A percentile compares a stretch with the other conserved stretches of the same genome.
Evolutionary conservation across 1,140 invertebrate species (phyloP).

Genomic region (Nasonia longicornis): DNA sequence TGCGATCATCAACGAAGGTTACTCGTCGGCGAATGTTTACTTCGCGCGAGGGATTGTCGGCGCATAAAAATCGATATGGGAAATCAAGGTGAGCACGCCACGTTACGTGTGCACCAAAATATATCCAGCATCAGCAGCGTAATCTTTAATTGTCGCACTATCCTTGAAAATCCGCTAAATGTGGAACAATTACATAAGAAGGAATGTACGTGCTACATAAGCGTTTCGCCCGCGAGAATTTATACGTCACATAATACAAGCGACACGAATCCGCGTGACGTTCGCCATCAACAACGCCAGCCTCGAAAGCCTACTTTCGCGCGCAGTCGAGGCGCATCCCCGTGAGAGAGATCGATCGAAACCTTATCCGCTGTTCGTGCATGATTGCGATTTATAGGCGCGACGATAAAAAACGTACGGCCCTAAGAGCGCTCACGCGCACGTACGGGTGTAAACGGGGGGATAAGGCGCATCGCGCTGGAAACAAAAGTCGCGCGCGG

Average conservation of each 20-base stretch:
- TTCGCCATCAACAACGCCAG: not conserved
- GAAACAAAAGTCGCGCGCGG: not conserved
- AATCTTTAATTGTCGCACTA: constrained; percentile 2
- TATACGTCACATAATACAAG: not conserved
- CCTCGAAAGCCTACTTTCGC: not conserved
- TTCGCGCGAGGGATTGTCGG: too few relatives aligned
- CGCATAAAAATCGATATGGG: not conserved
- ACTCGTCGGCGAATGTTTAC: too few relatives aligned
- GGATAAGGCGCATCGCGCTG: not conserved
- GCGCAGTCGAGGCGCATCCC: not conserved
- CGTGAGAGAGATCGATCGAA: constrained; percentile 1
- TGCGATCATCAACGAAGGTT: too few relatives aligned
- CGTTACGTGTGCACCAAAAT: not conserved
- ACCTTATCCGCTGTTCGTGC: not conserved
- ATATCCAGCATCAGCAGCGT: not conserved
- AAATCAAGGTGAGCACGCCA: not conserved
- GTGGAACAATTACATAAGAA: constrained; percentile 17
- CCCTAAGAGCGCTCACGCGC: not conserved
- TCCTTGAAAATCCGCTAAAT: constrained; percentile 21
- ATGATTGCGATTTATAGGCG: constrained; percentile 23
- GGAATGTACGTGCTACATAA: constrained; percentile 19
- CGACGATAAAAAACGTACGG: not conserved
- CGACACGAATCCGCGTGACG: not conserved
- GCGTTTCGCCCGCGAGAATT: not conserved
- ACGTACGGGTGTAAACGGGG: not conserved